These are phyloP conservation scores for Drosophila yakuba DNA, from an alignment of 1,140 invertebrate species.

Conservation along the genomic window DNA sequence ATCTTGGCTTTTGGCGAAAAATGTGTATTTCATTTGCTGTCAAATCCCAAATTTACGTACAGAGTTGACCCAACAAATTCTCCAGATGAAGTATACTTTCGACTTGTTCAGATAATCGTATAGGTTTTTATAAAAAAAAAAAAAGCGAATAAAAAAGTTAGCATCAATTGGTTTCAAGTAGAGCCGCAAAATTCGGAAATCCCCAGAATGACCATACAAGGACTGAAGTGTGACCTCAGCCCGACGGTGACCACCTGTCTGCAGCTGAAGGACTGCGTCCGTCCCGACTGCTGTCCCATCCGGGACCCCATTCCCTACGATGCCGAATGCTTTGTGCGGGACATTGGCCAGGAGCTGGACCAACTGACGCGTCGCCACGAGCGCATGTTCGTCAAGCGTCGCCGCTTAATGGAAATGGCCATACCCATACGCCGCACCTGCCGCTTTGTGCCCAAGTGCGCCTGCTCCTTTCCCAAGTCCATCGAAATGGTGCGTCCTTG, in stretches of 20 bases:
- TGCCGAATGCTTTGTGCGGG: constrained; percentile 56
- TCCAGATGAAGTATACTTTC: constrained; percentile 5
- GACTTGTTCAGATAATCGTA: constrained; percentile 9
- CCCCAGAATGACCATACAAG: constrained; percentile 39
- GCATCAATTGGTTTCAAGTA: constrained; percentile 7
- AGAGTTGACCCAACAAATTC: constrained; percentile 4
- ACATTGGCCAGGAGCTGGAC: constrained; percentile 56
- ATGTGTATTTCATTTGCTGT: constrained; percentile 1
- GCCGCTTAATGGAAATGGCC: constrained; percentile 63
- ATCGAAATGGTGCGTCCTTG: constrained; percentile 58
- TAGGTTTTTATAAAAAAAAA: constrained; percentile 39
- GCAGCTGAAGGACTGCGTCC: constrained; percentile 41
- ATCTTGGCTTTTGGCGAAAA: too few species aligned
- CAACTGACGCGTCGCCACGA: constrained; percentile 49
- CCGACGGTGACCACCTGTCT: constrained; percentile 51
- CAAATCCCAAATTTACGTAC: neutral
- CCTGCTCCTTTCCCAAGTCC: constrained; percentile 64
- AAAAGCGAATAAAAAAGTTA: constrained; percentile 17
- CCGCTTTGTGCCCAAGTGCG: constrained; percentile 61
- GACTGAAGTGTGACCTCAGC: constrained; percentile 59
- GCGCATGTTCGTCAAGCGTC: constrained; percentile 45
- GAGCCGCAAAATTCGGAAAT: constrained; percentile 16
- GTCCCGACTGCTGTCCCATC: constrained; percentile 65
- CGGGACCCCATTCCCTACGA: constrained; percentile 55
- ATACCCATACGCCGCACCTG: constrained; percentile 24